Evolutionary conservation across 2,113 vertebrate genomes (phyloP).

Genomic region (Petaurus breviceps): DNA sequence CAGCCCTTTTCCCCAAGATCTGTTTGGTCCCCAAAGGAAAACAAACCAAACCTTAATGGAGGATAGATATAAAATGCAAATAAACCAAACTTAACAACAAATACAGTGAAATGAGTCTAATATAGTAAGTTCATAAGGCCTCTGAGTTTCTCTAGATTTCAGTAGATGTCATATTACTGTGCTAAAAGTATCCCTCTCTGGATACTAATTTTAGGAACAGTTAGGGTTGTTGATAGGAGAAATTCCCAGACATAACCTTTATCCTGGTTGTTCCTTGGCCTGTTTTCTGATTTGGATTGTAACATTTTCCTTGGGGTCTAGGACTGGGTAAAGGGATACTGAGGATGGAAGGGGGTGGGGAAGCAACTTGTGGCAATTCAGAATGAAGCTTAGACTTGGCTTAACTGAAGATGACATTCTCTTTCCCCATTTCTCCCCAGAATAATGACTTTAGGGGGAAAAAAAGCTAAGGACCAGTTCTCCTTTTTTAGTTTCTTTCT

Average conservation of each 20-base stretch:
- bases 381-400: neutral
- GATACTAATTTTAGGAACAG: neutral
- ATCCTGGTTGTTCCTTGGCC: neutral
- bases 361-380: neutral
- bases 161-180: neutral
- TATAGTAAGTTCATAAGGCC: neutral
- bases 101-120: slow-evolving; percentile 15
- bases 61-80: neutral
- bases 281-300: neutral
- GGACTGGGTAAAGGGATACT: neutral
- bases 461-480: neutral
- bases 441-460: neutral
- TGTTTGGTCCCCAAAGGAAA: neutral
- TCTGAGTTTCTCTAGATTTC: neutral
- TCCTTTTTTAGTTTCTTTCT: neutral
- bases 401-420: neutral
- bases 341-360: neutral
- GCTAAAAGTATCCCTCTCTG: neutral
- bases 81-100: neutral
- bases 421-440: slow-evolving; percentile 26
- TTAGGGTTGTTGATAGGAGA: neutral
- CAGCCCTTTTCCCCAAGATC: neutral
- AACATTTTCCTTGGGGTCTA: neutral
- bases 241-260: neutral
- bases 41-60: slow-evolving; percentile 7